Conservation (phyloP, 2,888 invertebrate genomes). For the Drosophila seclusa region DNA sequence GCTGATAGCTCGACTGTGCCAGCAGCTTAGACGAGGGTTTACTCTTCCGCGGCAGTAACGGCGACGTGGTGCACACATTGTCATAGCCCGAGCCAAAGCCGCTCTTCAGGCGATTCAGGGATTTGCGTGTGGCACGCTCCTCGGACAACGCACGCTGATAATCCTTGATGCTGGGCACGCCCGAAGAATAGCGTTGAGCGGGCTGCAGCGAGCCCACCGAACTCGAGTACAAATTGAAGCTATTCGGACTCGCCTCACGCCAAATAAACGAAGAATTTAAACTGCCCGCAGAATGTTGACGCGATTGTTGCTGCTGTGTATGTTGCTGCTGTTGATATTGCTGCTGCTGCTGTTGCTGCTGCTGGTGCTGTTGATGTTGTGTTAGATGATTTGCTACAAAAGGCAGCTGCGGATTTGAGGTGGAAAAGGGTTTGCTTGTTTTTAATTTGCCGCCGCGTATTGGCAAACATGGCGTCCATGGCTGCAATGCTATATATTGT, state of each 20-base stretch:
- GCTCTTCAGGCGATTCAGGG: constrained; percentile 83
- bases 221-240: constrained; percentile 85
- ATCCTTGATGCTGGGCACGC: constrained; percentile 61
- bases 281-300: constrained; percentile 83
- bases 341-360: constrained; percentile 24
- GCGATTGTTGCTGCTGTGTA: constrained; percentile 29
- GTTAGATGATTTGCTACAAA: constrained; percentile 78
- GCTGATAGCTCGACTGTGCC: constrained; percentile 49
- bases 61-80: constrained; percentile 83
- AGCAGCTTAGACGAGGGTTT: constrained; percentile 79
- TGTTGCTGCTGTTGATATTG: constrained; percentile 29
- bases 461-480: constrained; percentile 85
- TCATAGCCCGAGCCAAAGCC: constrained; percentile 85
- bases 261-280: constrained; percentile 85
- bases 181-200: constrained; percentile 79
- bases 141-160: constrained; percentile 83
- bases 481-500: constrained; percentile 83
- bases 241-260: constrained; percentile 85
- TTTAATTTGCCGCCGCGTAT: constrained; percentile 85
- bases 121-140: constrained; percentile 83
- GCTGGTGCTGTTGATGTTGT: constrained; percentile 62
- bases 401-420: constrained; percentile 85
- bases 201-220: constrained; percentile 82
- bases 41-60: constrained; percentile 83
- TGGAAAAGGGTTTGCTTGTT: constrained; percentile 85